phyloP scores from a whole-genome alignment of 2,888 invertebrate species.

The Cantharis nigra region DNA sequence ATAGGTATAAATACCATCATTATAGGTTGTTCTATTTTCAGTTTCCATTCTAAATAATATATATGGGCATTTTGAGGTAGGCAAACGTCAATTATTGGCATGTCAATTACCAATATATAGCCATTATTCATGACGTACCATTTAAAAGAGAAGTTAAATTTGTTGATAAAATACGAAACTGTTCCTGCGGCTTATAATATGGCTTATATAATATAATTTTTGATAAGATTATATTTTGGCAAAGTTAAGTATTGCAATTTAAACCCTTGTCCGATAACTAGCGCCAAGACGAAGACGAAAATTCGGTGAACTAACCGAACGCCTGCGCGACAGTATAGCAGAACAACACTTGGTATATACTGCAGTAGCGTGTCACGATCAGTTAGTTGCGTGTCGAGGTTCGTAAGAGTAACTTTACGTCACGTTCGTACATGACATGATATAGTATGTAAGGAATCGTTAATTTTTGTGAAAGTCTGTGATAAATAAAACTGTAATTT shows the following conservation, averaged over 20 bases:
- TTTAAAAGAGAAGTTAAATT: neutral
- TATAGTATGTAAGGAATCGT: neutral
- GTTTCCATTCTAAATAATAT: neutral
- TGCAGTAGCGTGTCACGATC: constrained; percentile 45
- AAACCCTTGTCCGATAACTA: neutral
- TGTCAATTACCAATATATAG: neutral
- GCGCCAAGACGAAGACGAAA: neutral
- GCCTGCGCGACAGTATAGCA: constrained; percentile 25
- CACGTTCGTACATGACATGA: neutral
- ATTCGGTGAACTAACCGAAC: constrained; percentile 23
- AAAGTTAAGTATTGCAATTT: neutral
- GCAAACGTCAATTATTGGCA: neutral
- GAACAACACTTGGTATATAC: constrained; percentile 46
- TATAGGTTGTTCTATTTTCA: neutral
- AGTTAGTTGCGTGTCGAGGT: constrained; percentile 48
- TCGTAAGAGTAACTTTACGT: constrained; percentile 26
- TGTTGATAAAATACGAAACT: neutral
- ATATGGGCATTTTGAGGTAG: neutral
- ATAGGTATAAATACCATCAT: neutral
- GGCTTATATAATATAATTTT: neutral
- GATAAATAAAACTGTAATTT: neutral
- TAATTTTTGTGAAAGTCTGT: neutral
- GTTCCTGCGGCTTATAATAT: neutral
- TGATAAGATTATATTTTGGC: neutral
- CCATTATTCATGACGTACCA: too few relatives aligned